Percentiles rank a stretch among this genome's conserved stretches.
Evolutionary conservation across 2,113 vertebrate genomes (phyloP).

Genomic region (Calidris pygmaea): DNA sequence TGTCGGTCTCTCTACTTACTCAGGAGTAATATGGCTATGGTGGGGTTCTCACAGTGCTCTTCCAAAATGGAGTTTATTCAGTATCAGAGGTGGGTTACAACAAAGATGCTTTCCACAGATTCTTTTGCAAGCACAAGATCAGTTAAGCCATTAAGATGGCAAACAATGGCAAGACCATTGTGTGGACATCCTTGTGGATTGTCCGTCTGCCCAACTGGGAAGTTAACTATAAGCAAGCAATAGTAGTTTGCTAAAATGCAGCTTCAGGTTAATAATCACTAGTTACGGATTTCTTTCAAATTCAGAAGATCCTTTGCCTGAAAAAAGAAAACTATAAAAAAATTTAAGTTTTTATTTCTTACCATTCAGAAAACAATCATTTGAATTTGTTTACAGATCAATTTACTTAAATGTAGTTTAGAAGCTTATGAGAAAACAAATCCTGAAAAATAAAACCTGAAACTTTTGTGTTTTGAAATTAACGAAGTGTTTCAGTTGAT

Average conservation of each 20-base stretch:
- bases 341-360: background rate
- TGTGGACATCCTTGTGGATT: background rate
- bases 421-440: background rate
- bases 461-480: background rate
- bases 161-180: background rate
- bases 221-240: background rate
- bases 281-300: background rate
- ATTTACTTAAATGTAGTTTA: background rate
- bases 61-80: background rate
- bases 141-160: background rate
- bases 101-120: background rate
- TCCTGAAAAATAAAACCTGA: background rate
- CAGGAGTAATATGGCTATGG: background rate
- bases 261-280: background rate
- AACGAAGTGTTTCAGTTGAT: background rate
- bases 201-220: background rate
- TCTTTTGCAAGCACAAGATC: background rate
- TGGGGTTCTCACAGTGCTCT: background rate
- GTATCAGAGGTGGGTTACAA: background rate
- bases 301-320: background rate
- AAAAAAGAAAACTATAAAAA: background rate
- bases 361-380: background rate
- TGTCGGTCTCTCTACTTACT: rapidly evolving
- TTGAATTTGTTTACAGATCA: background rate
- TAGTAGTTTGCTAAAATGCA: background rate